These are phyloP conservation scores for Acleris emargana DNA, from an alignment of 2,888 invertebrate species.

Conservation along the genomic window DNA sequence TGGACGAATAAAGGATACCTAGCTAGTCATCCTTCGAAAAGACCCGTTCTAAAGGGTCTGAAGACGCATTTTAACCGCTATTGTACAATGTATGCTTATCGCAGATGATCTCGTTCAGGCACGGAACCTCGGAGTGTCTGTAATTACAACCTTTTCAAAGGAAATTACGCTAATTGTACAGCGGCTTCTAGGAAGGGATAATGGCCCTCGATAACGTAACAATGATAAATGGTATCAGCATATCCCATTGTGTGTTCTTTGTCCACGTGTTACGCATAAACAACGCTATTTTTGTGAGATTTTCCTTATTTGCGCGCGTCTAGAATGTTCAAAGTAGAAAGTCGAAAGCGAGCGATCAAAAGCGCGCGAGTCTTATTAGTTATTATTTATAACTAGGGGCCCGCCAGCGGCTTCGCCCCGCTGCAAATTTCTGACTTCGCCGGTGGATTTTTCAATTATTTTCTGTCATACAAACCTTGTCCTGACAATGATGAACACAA, in stretches of 20 bases:
- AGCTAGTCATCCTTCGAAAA: too few species aligned
- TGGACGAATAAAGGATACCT: too few species aligned
- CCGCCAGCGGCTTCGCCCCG: too few species aligned
- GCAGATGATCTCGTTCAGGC: slow-evolving; percentile 20
- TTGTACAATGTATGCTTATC: slow-evolving; percentile 40
- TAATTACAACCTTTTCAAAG: slow-evolving; percentile 65
- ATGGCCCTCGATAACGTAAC: slow-evolving; percentile 64
- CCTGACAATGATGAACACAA: too few species aligned
- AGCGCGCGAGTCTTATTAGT: neutral
- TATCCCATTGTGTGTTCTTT: slow-evolving; percentile 46
- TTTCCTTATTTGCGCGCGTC: slow-evolving; percentile 8
- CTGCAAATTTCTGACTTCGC: too few species aligned
- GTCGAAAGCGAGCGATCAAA: neutral
- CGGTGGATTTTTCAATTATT: too few species aligned
- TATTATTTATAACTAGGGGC: too few species aligned
- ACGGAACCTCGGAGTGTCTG: slow-evolving; percentile 40
- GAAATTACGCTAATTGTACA: slow-evolving; percentile 71
- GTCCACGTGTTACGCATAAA: slow-evolving; percentile 28
- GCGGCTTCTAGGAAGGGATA: slow-evolving; percentile 62
- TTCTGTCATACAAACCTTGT: too few species aligned
- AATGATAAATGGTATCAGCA: slow-evolving; percentile 68
- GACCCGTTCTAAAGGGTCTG: neutral
- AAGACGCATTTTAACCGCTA: neutral
- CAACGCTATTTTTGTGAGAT: slow-evolving; percentile 11
- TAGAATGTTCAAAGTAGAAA: slow-evolving; percentile 1